Conservation (phyloP, 2,113 vertebrate genomes). For the Tupaia chinensis region DNA sequence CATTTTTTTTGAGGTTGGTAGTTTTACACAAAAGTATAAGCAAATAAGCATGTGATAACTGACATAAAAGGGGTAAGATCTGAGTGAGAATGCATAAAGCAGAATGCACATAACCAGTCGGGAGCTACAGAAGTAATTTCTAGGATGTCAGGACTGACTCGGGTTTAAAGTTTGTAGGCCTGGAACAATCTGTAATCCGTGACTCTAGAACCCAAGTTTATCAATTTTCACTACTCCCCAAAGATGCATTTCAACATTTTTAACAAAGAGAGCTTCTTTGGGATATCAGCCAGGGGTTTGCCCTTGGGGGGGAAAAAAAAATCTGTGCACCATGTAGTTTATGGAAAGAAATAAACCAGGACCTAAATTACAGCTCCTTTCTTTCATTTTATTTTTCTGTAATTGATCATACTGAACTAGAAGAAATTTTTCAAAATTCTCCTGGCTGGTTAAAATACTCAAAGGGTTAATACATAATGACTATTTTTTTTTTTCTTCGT, state of each 20-base stretch:
- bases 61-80: neutral
- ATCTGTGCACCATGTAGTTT: fast-evolving
- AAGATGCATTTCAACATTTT: neutral
- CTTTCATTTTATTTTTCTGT: constrained; percentile 17
- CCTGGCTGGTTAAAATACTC: constrained; percentile 26
- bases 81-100: neutral
- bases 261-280: neutral
- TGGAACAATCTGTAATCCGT: neutral
- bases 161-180: neutral
- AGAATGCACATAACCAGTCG: no score
- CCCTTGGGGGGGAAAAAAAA: neutral
- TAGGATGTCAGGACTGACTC: neutral
- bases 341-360: no score
- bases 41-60: neutral
- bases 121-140: neutral
- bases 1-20: neutral
- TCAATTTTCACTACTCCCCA: neutral
- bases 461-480: constrained; percentile 49
- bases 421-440: constrained; percentile 58
- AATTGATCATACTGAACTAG: neutral
- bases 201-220: neutral
- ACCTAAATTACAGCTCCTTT: neutral
- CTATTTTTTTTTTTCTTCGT: constrained; percentile 75
- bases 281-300: neutral
- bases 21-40: neutral